A percentile compares a stretch with the other conserved stretches of the same genome.
Conservation (phyloP, 2,113 vertebrate genomes). For the Malurus melanocephalus region DNA sequence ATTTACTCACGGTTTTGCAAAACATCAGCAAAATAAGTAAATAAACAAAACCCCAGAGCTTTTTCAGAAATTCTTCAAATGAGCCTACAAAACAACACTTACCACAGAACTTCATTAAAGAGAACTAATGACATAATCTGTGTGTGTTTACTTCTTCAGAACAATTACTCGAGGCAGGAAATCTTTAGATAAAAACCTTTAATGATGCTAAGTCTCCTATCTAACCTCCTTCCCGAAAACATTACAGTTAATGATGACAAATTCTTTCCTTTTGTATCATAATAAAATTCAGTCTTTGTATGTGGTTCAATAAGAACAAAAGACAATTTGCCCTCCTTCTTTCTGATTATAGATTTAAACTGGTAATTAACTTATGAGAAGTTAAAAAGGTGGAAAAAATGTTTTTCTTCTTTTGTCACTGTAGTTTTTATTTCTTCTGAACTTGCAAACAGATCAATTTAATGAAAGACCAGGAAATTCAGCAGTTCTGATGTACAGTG, state of each 20-base stretch:
- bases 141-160: slow-evolving; percentile 35
- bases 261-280: slow-evolving; percentile 51
- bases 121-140: slow-evolving; percentile 36
- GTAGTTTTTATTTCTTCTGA: background rate
- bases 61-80: slow-evolving; percentile 1
- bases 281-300: slow-evolving; percentile 42
- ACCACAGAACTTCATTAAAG: slow-evolving; percentile 20
- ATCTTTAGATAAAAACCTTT: slow-evolving; percentile 61
- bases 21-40: background rate
- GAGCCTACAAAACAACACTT: slow-evolving; percentile 8
- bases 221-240: slow-evolving; percentile 44
- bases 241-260: slow-evolving; percentile 58
- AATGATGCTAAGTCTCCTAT: slow-evolving; percentile 55
- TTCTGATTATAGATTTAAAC: slow-evolving; percentile 16
- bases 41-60: background rate
- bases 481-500: background rate
- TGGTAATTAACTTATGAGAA: background rate
- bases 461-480: background rate
- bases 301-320: slow-evolving; percentile 24
- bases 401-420: background rate
- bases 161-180: slow-evolving; percentile 59
- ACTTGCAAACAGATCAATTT: background rate
- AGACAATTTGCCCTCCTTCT: background rate
- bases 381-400: slow-evolving; percentile 1
- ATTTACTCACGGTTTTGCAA: background rate